Base-by-base conservation (phyloP, 1,140 invertebrate genomes). In the Trichonephila clavipes region DNA sequence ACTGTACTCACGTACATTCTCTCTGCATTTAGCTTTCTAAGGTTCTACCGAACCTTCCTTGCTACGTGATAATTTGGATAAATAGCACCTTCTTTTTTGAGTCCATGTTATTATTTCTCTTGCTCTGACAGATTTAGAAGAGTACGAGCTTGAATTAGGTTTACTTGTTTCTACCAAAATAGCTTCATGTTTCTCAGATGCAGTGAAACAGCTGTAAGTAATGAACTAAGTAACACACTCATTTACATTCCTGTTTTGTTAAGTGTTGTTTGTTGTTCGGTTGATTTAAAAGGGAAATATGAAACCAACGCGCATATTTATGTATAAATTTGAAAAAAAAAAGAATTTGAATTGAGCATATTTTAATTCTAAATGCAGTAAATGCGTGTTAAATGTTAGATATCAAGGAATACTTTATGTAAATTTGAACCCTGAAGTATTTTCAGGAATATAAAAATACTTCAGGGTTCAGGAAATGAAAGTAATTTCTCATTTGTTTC, bases 51-150 rank as follows among this genome's bases (percentile, higher is more conserved):
- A 72, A 24, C 69, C 69, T 28, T 24, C n/a, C 69, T 72, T 28
- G 82, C 58, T 51, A 85, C 82, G 82, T 85, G 82, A 85, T 85
- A 85, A 85, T 85, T 85, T 85, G 82, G 82, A 51, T 85, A 85
- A 85, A 85, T 85, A 51, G 82, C 69, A 24, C 69, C 24, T 72
- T 72, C 69, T 72, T 72, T 72, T 72, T 28, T 24, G 24, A 72
- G 28, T 72, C 69, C 69, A 28, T 72, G 69, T 72, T 72, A 72
- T 72, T 72, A 72, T 72, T 72, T 72, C 69, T 72, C 69, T 24
- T 16, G 14, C 14, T 24, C 69, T 72, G 69, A 72, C 69, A 72
- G 69, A 72, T 72, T 72, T 72, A 72, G 69, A 72, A n/a, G 69
- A 72, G 69, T 24, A 18, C n/a, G 24, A 72, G 69, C 24, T 28